Conservation (phyloP, 2,888 invertebrate genomes). For the Tetragnatha montana region DNA sequence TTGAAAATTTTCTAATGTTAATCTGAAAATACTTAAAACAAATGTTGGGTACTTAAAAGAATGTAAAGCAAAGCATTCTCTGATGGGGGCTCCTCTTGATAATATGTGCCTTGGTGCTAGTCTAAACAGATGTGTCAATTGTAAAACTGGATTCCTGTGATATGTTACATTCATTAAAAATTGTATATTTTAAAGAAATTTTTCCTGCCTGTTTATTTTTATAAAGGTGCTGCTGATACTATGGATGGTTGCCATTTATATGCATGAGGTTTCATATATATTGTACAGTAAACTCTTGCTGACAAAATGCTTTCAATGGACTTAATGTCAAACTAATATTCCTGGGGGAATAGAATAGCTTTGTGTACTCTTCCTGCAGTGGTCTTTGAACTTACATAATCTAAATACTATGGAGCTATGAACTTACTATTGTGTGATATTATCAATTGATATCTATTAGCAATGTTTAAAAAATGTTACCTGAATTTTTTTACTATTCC, state of each 20-base stretch:
- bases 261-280: conserved; percentile 1
- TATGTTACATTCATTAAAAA: conserved; percentile 67
- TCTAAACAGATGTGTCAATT: conserved; percentile 57
- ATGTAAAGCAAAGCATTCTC: too few relatives aligned
- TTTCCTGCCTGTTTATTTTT: conserved; percentile 63
- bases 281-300: conserved; percentile 34
- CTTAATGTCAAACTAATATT: not conserved
- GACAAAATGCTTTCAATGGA: not conserved
- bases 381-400: not conserved
- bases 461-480: not conserved
- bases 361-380: not conserved
- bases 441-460: not conserved
- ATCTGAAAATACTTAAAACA: not conserved
- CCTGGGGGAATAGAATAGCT: not conserved
- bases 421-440: not conserved
- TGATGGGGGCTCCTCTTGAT: conserved; percentile 57
- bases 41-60: conserved; percentile 25
- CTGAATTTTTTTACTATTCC: too few relatives aligned
- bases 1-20: too few relatives aligned
- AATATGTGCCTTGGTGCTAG: conserved; percentile 69
- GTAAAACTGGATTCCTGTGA: conserved; percentile 63
- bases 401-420: not conserved
- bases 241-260: conserved; percentile 60
- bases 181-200: conserved; percentile 62
- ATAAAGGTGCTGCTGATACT: conserved; percentile 57